These are phyloP conservation scores for Naja naja DNA, from an alignment of 2,113 vertebrate genomes.

Conservation along the genomic window DNA sequence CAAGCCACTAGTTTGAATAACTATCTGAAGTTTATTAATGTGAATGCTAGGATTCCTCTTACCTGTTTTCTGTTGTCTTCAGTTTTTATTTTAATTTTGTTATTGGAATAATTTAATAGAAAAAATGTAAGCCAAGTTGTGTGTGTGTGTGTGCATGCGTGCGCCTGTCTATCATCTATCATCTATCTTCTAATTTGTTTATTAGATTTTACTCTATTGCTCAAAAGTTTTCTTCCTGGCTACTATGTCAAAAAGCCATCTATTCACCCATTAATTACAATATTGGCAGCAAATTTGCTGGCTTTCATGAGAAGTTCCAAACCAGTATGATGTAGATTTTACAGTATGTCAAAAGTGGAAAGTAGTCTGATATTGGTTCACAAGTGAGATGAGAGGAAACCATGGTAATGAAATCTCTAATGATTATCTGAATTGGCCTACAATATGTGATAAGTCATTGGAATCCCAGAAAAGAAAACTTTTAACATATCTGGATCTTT, in stretches of 20 bases:
- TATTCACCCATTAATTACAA: neutral
- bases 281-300: neutral
- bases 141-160: too few relatives aligned
- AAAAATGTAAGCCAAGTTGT: too few relatives aligned
- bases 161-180: too few relatives aligned
- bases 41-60: neutral
- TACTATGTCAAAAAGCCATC: neutral
- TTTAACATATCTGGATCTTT: neutral
- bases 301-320: neutral
- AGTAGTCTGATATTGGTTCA: neutral
- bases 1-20: neutral
- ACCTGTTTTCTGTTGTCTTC: neutral
- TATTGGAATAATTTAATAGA: too few relatives aligned
- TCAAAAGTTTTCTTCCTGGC: neutral
- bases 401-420: neutral
- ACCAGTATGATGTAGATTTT: neutral
- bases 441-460: neutral
- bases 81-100: neutral
- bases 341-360: neutral
- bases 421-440: neutral
- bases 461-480: neutral
- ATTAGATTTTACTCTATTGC: neutral
- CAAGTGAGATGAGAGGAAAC: neutral
- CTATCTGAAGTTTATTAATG: neutral
- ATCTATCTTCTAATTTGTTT: neutral